phyloP scores from a whole-genome alignment of 2,113 vertebrate species.

The Cheirogaleus medius region DNA sequence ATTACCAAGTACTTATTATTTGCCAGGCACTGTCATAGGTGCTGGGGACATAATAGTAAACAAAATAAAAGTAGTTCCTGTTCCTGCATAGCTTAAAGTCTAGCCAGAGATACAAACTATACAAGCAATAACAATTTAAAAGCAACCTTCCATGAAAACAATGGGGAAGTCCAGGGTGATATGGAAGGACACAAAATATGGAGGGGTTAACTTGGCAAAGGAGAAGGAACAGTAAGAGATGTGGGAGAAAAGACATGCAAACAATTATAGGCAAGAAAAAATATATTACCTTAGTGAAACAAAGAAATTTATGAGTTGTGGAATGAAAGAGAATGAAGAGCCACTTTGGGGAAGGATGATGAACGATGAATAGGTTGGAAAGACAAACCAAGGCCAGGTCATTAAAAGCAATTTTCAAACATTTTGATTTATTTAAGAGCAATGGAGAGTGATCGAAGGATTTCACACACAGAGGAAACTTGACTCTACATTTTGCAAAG shows the following conservation, averaged over 20 bases:
- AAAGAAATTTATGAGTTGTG: neutral
- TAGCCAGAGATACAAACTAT: slow-evolving; percentile 36
- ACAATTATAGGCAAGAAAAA: neutral
- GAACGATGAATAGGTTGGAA: neutral
- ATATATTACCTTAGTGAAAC: neutral
- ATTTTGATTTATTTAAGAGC: neutral
- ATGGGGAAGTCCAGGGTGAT: neutral
- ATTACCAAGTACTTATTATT: slow-evolving; percentile 40
- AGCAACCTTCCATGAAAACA: slow-evolving; percentile 43
- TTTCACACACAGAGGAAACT: neutral
- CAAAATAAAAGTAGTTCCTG: slow-evolving; percentile 47
- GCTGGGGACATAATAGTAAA: slow-evolving; percentile 8
- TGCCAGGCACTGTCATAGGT: slow-evolving; percentile 2
- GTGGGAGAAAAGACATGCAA: neutral
- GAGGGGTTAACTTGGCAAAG: neutral
- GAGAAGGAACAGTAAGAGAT: neutral
- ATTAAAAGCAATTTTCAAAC: neutral
- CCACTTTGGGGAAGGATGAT: neutral
- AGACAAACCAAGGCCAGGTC: neutral
- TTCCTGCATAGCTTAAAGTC: slow-evolving; percentile 48
- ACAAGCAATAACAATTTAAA: slow-evolving; percentile 35
- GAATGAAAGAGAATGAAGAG: neutral
- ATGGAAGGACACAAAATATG: neutral
- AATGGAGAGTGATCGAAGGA: neutral
- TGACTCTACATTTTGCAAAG: neutral